Evolutionary conservation across 2,113 vertebrate species (phyloP), one percentile per base, ranked within the genome.

Genomic region (Nothoprocta pentlandii): DNA sequence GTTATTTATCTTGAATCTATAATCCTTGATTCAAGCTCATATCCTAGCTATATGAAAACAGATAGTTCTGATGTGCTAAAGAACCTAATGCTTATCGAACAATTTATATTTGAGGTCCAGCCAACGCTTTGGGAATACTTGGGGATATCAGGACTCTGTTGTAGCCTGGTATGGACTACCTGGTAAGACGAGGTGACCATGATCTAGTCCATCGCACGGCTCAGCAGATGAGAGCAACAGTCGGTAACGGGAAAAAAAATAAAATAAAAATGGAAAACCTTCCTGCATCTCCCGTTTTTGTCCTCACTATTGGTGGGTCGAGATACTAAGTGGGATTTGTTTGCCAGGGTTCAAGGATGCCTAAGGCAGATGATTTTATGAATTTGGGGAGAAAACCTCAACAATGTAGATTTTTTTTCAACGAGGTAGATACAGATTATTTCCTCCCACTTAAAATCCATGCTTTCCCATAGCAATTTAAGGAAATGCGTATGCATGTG

Each of bases 391-490:
- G 53, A 61, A 62, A 85, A 90, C 63, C 85, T 53, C 19, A 69
- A 53, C 3, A 12, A 46, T 22, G 10, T 11, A 2, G 0, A 49
- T 49, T 49, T 49, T 49, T 49, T 49, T 49, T 49, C 49, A 23
- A 22, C 19, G 10, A 49, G 49, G 49, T 49, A 22, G 49, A 49
- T 49, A 49, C 11, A 49, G 49, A 49, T 49, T 47, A 23, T 20
- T 70, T 39, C 66, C 44, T 89, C 47, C 84, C 87, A 49, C 93
- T 97, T 95, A 70, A 88, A 83, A 90, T 78, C 53, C 3, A 21
- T 62, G 14, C 23, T 81, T 95, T 87, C 69, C 82, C 16, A 3
- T 2, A 6, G 76, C 78, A 94, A 75, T 76, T 79, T 32, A 2
- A 80, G 56, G 77, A 78, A 77, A 61, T 14, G 16, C 3, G 41